Evolutionary conservation across 2,888 invertebrate genomes (phyloP), one percentile per base, ranked within the genome.

Genomic region (Stegana nigrithorax): DNA sequence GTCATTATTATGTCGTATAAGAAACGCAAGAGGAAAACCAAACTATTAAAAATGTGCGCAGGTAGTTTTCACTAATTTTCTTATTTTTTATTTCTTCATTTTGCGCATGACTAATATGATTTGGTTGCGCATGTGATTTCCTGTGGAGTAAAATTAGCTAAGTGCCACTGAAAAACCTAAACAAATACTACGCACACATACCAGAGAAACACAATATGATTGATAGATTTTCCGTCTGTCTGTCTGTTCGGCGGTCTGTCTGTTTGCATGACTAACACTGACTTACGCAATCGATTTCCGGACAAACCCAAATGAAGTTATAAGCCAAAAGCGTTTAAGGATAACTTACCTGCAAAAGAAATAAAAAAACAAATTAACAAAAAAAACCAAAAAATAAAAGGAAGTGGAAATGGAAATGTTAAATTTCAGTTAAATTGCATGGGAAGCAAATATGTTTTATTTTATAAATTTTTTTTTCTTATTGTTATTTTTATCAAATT

Each of bases 211-310:
- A 47, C 25, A 47, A 47, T 25, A 23, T 32, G 10, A 32, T 32
- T 32, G 4, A 12, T 8, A n/a, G 10, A 32, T 32, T 32, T 32
- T 12, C 2, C 32, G 10, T 12, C 2, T 4, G 32, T 12, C n/a
- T n/a, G n/a, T n/a, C n/a, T n/a, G n/a, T n/a, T n/a, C n/a, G n/a
- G n/a, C n/a, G n/a, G n/a, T n/a, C n/a, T 32, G 32, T 12, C n/a
- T 32, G 32, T 12, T 4, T 47, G 42, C 6, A 17, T 23, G 47
- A 47, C 25, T 47, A n/a, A n/a, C n/a, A 7, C 25, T 75, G 74
- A 78, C 73, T 78, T 71, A 72, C 73, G 68, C 69, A 75, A 75
- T n/a, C 65, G 69, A 73, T 69, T 75, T 77, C 75, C 70, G 36
- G 10, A 6, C 10, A n/a, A n/a, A n/a, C n/a, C n/a, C n/a, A n/a